Evolutionary conservation across 1,140 invertebrate species (phyloP), one percentile per base, ranked within the genome.

Genomic region (Bombus difficillimus): DNA sequence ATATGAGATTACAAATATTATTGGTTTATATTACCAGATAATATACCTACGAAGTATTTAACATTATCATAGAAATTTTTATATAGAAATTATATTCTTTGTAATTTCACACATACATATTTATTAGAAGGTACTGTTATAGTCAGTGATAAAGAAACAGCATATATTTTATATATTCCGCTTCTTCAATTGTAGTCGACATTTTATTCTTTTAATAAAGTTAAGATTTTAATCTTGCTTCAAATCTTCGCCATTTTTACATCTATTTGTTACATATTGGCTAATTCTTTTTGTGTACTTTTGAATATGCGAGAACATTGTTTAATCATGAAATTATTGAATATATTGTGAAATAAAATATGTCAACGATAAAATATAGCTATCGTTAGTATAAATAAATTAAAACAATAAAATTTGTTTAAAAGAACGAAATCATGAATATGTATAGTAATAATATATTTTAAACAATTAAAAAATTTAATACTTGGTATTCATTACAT

Each of bases 401-500:
- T 76, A 83, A 83, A 53, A 76, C 18, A 47, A 81, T 28, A 62
- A 73, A 28, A 82, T 62, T 72, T n/a, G n/a, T 39, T 28, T 43
- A 81, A 62, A 41, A 59, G 13, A 81, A 72, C 5, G 2, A 74
- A 62, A 41, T 62, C 39, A 43, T 64, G 32, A 62, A 34, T 47
- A 74, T 15, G 13, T 57, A 53, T 75, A 32, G n/a, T 34, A 75
- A 53, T 74, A 57, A 37, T 59, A 64, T 74, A 64, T 47, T 64
- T 75, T 39, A 66, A 82, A 76, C 39, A 82, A 74, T 76, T 66
- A 66, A 66, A 53, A 77, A 73, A 68, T 41, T 59, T n/a, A 85
- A 85, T 72, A 84, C 43, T n/a, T n/a, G 43, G 4, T 80, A 39
- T 64, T 34, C 34, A 47, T 81, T 85, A 88, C 6, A 85, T 66